phyloP scores from a whole-genome alignment of 2,113 vertebrate genomes.

The Leucopsar rothschildi region DNA sequence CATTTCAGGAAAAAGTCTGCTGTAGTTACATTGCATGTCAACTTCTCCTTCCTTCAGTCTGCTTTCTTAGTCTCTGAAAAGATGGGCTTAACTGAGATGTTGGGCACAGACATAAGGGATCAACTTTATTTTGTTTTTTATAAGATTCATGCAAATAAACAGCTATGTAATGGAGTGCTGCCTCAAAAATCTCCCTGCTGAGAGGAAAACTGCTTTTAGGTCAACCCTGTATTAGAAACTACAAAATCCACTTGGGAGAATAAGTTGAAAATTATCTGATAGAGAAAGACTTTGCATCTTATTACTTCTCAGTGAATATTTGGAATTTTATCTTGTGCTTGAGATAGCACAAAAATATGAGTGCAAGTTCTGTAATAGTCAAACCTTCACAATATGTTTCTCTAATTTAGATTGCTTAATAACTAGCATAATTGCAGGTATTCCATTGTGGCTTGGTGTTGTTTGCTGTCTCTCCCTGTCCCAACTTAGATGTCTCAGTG shows the following conservation, averaged over 20 bases:
- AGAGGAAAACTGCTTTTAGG: background rate
- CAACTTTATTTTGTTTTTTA: background rate
- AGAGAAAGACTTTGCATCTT: background rate
- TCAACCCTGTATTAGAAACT: background rate
- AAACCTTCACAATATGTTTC: background rate
- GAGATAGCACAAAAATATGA: background rate
- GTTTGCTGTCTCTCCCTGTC: background rate
- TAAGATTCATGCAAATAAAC: background rate
- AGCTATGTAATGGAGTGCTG: background rate
- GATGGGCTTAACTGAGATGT: background rate
- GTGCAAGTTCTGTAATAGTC: background rate
- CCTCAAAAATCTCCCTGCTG: background rate
- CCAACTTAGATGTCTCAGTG: background rate
- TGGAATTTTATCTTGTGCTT: background rate
- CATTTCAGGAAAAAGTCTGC: background rate
- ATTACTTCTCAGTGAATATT: background rate
- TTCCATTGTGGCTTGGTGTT: background rate
- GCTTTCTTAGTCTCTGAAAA: background rate
- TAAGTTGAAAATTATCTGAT: background rate
- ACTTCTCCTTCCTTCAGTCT: background rate
- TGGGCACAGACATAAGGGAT: background rate
- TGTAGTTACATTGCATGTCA: background rate
- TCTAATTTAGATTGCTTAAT: background rate
- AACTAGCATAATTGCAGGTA: background rate
- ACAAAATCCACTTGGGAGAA: background rate